These are phyloP conservation scores for Epinephelus fuscoguttatus DNA, from an alignment of 2,113 vertebrate species.

Conservation along the genomic window DNA sequence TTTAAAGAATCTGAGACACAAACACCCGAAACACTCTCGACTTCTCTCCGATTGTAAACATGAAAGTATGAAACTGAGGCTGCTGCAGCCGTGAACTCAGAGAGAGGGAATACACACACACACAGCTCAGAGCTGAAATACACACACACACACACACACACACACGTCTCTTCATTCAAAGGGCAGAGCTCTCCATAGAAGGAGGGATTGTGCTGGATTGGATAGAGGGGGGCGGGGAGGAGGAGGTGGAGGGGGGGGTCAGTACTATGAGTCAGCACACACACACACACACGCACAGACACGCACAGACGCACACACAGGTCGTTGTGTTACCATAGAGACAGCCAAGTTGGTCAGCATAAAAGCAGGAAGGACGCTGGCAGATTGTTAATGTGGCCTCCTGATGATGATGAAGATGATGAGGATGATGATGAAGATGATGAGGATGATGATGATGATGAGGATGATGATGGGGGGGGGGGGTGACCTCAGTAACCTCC, in stretches of 20 bases:
- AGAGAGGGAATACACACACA: not conserved
- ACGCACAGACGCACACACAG: constrained; percentile 42
- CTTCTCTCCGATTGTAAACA: constrained; percentile 2
- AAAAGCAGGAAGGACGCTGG: constrained; percentile 62
- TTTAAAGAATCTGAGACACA: too few relatives aligned
- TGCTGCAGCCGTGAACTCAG: constrained; percentile 19
- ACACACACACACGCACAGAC: constrained; percentile 46
- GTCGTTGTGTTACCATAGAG: constrained; percentile 80
- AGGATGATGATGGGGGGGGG: not conserved
- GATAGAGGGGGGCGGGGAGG: not conserved
- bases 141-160: constrained; percentile 13
- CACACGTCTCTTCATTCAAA: constrained; percentile 35
- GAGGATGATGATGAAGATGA: not conserved
- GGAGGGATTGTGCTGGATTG: constrained; percentile 60
- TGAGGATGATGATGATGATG: too few relatives aligned
- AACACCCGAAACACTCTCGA: not conserved
- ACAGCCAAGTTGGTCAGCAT: constrained; percentile 70
- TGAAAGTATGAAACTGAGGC: not conserved
- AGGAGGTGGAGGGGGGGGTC: constrained; percentile 22
- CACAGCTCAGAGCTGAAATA: not conserved
- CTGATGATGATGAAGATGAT: not conserved
- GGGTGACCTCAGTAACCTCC: constrained; percentile 30
- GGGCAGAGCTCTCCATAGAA: constrained; percentile 64
- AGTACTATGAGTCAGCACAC: constrained; percentile 78
- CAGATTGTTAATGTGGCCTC: constrained; percentile 75